Evolutionary conservation across 92 coral and sea anemone genomes (phyloP), one percentile per base, ranked within the genome.

Genomic region (Parazoanthus darwini): DNA sequence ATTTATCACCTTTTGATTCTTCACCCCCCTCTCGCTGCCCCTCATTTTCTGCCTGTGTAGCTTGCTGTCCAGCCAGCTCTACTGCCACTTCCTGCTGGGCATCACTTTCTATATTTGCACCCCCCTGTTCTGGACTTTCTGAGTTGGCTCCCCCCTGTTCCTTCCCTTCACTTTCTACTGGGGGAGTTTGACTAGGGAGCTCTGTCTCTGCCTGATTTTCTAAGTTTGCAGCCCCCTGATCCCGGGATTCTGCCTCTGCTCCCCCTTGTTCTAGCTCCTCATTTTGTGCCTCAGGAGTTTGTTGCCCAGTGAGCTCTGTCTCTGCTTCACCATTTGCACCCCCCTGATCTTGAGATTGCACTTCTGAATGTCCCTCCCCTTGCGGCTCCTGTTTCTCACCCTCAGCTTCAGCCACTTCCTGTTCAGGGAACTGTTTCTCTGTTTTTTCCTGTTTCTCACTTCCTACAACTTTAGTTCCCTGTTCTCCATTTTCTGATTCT

Each of bases 81-180:
- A 35, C 20, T 50, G 22, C 86, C 18, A 15, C 23, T 9, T 44
- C 80, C 3, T 88, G 66, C 71, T 79, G 78, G 37, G 82, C 43
- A n/a, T n/a, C 66, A 59, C 73, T 63, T 65, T 87, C 89, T 51
- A 76, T 70, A 59, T 63, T 50, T 15, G 51, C 54, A 75, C 73
- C 67, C 16, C 46, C 82, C 81, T 87, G 74, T 26, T 88, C 88
- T 80, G 43, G 86, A 80, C 29, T 29, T 88, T 54, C 85, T 46
- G 91, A 37, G 3, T 70, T 33, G 43, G 25, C 56, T 72, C 44
- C 59, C 67, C 74, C 78, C 18, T 68, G 50, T 46, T 82, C 77
- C 51, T 56, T 8, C 59, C 37, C 59, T 42, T 84, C 59, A 66
- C 37, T 73, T 84, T 84, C 79, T 84, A 50, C 88, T 56, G 71